phyloP scores from a whole-genome alignment of 1,140 invertebrate genomes.

The Hypsibius dujardini region DNA sequence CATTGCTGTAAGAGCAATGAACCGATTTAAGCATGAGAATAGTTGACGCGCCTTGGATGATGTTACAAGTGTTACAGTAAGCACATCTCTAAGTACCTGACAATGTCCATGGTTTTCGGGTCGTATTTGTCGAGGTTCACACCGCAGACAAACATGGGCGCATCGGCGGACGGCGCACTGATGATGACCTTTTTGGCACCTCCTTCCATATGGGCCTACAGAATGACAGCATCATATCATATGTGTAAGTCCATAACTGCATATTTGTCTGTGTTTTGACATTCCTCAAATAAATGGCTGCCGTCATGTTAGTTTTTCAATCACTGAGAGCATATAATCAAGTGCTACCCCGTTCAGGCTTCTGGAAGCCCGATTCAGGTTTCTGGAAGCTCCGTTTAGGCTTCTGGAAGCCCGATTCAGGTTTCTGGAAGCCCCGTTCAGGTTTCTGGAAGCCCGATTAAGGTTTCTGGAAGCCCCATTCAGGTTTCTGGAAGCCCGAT shows the following conservation, averaged over 20 bases:
- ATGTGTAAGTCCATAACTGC: background rate
- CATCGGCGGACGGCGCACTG: slow-evolving; percentile 35
- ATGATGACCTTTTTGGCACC: slow-evolving; percentile 40
- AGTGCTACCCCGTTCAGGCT: no score
- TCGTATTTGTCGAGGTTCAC: slow-evolving; percentile 32
- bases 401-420: slow-evolving; percentile 8
- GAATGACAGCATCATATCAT: slow-evolving; percentile 8
- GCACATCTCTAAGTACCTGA: slow-evolving; percentile 25
- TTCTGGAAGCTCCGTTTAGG: background rate
- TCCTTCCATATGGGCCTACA: slow-evolving; percentile 34
- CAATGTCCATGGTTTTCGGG: slow-evolving; percentile 26
- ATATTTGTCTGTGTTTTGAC: background rate
- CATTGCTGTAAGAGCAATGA: slow-evolving; percentile 26
- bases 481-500: no score
- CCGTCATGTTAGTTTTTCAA: no score
- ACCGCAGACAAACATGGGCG: slow-evolving; percentile 36
- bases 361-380: no score
- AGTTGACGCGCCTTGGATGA: slow-evolving; percentile 11
- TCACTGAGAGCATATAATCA: no score
- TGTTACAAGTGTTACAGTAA: no score
- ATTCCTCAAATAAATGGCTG: background rate
- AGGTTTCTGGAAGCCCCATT: no score
- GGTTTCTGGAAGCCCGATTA: no score
- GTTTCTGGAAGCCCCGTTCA: no score
- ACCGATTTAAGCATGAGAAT: background rate